These are phyloP conservation scores for Lasioglossum albipes DNA, from an alignment of 1,140 invertebrate genomes.

Conservation along the genomic window DNA sequence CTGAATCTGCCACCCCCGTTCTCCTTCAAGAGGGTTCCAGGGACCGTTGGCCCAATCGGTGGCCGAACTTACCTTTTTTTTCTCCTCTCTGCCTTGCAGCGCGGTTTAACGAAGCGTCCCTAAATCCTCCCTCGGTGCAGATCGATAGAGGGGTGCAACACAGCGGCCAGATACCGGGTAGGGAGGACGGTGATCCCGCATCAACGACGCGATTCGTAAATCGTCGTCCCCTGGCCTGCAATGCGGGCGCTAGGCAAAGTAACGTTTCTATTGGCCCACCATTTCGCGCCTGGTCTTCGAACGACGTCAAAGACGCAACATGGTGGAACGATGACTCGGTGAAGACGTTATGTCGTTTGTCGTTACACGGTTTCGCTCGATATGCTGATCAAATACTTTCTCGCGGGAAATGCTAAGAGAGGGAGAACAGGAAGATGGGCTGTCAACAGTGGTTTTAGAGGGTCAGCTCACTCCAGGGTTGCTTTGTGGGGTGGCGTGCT, in stretches of 20 bases:
- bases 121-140: constrained; percentile 64
- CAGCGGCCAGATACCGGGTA: constrained; percentile 5
- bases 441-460: too few species aligned
- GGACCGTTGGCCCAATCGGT: constrained; percentile 48
- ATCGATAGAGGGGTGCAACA: constrained; percentile 55
- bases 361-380: background rate
- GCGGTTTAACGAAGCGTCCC: constrained; percentile 70
- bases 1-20: constrained; percentile 20
- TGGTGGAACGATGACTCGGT: background rate
- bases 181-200: constrained; percentile 43
- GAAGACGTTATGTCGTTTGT: background rate
- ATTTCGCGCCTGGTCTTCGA: constrained; percentile 39
- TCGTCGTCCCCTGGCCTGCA: constrained; percentile 62
- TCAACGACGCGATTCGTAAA: constrained; percentile 68
- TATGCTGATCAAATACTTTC: background rate
- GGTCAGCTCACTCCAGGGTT: too few species aligned
- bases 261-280: constrained; percentile 43
- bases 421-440: too few species aligned
- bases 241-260: constrained; percentile 60
- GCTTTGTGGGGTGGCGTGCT: too few species aligned
- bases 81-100: constrained; percentile 39
- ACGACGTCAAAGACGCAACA: background rate
- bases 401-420: too few species aligned
- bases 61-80: constrained; percentile 43
- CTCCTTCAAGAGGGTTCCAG: constrained; percentile 37